phyloP scores from a whole-genome alignment of 1,140 invertebrate species.

The Apis florea region DNA sequence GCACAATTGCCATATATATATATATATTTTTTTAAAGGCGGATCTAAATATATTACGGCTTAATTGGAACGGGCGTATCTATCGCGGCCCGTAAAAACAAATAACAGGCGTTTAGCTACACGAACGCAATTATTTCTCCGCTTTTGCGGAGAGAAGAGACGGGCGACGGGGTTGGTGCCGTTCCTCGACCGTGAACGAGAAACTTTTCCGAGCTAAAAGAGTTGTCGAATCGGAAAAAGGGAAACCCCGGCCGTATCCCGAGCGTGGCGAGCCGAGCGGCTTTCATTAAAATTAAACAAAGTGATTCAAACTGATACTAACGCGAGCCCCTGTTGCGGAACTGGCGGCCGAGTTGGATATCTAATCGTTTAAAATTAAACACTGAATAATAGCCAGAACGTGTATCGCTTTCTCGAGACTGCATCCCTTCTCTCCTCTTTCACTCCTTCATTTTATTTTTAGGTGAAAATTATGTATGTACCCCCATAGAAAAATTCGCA shows the following conservation, averaged over 20 bases:
- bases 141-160: constrained; percentile 19
- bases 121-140: constrained; percentile 38
- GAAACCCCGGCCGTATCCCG: constrained; percentile 1
- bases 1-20: not conserved
- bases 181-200: constrained; percentile 28
- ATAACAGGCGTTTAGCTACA: constrained; percentile 45
- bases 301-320: not conserved
- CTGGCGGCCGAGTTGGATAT: not conserved
- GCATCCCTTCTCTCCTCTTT: too few relatives aligned
- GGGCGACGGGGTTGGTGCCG: not conserved
- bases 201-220: constrained; percentile 46
- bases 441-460: too few relatives aligned
- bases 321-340: too few relatives aligned
- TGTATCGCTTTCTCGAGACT: too few relatives aligned
- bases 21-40: too few relatives aligned
- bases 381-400: too few relatives aligned
- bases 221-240: constrained; percentile 42
- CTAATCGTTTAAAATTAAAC: not conserved
- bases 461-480: too few relatives aligned
- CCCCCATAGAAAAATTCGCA: too few relatives aligned
- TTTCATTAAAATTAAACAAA: constrained; percentile 18
- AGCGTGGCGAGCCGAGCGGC: not conserved
- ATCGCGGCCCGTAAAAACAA: constrained; percentile 26
- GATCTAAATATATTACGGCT: constrained; percentile 18
- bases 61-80: constrained; percentile 35